These are phyloP conservation scores for Aphyosemion australe DNA, from an alignment of 2,113 vertebrate species.

Conservation along the genomic window DNA sequence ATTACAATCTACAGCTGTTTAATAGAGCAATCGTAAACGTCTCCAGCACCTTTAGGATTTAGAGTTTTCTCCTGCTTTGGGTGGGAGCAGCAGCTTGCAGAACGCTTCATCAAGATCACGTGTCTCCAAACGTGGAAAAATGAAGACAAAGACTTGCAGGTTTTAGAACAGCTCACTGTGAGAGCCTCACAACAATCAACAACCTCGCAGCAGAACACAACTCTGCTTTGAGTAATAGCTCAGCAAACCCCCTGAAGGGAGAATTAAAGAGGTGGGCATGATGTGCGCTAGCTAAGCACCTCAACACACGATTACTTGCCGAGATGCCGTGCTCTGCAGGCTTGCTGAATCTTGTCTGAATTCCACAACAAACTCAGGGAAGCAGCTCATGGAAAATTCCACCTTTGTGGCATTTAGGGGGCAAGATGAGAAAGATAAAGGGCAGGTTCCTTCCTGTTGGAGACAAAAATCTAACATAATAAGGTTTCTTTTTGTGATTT, in stretches of 20 bases:
- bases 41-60: slow-evolving; percentile 38
- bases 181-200: not conserved
- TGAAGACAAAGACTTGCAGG: not conserved
- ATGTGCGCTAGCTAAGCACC: slow-evolving; percentile 38
- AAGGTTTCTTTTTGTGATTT: slow-evolving; percentile 21
- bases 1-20: slow-evolving; percentile 53
- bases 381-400: slow-evolving; percentile 77
- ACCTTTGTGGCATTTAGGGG: slow-evolving; percentile 55
- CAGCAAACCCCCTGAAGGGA: slow-evolving; percentile 35
- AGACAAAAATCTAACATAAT: slow-evolving; percentile 8
- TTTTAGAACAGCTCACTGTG: not conserved
- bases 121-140: not conserved
- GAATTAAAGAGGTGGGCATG: slow-evolving; percentile 39
- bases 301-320: slow-evolving; percentile 43
- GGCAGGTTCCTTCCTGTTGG: slow-evolving; percentile 29
- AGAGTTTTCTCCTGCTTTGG: slow-evolving; percentile 25
- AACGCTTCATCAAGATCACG: not conserved
- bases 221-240: slow-evolving; percentile 29
- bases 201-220: slow-evolving; percentile 3
- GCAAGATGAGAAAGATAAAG: slow-evolving; percentile 46
- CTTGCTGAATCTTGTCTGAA: slow-evolving; percentile 76
- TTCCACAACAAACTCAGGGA: slow-evolving; percentile 62
- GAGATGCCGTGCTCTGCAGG: slow-evolving; percentile 31
- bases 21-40: slow-evolving; percentile 44
- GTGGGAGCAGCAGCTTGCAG: not conserved